Conservation (phyloP, 92 coral and sea anemone species). For the Micromussa lordhowensis region DNA sequence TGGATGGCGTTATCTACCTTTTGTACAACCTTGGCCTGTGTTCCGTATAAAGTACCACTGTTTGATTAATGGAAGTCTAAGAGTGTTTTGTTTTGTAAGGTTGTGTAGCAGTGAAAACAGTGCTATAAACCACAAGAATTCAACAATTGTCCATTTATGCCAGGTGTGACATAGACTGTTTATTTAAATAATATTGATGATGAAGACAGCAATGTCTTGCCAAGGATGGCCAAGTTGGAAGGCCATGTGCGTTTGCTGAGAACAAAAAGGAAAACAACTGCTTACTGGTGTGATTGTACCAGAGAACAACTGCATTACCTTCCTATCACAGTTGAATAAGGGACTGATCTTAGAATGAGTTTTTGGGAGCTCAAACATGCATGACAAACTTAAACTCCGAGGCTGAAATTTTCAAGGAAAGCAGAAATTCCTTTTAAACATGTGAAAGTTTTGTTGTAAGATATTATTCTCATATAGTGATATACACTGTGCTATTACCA, state of each 20-base stretch:
- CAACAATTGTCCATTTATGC: background rate
- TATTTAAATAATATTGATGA: background rate
- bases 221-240: background rate
- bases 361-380: background rate
- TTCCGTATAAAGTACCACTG: too few species aligned
- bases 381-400: background rate
- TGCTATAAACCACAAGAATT: background rate
- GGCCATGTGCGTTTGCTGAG: background rate
- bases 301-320: background rate
- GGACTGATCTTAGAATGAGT: background rate
- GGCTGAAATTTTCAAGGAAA: background rate
- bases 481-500: background rate
- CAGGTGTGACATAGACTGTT: background rate
- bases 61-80: too few species aligned
- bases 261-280: background rate
- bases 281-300: background rate
- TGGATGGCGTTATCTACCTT: too few species aligned
- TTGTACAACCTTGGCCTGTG: too few species aligned
- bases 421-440: background rate
- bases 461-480: background rate
- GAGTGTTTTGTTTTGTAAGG: too few species aligned
- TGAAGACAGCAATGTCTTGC: background rate
- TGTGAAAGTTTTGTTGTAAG: too few species aligned
- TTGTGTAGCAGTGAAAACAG: too few species aligned
- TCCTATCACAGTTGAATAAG: background rate